A percentile compares a stretch with the other conserved stretches of the same genome.
Evolutionary conservation across 2,888 invertebrate genomes (phyloP).

Genomic region (Hydraecia micacea): DNA sequence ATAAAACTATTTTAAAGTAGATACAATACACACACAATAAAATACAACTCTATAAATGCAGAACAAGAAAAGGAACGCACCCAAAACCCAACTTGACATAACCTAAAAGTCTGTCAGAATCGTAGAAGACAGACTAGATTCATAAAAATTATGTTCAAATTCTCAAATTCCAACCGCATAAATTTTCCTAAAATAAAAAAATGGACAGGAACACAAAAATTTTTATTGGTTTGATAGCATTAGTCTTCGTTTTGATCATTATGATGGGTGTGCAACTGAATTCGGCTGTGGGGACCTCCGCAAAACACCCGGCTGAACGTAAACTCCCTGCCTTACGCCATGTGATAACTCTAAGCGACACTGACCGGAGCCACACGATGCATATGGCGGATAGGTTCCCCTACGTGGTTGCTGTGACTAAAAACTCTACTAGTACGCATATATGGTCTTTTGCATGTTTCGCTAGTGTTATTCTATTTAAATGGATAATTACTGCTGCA

Average conservation of each 20-base stretch:
- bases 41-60: neutral
- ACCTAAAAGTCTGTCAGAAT: constrained; percentile 3
- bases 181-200: neutral
- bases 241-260: constrained; percentile 14
- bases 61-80: constrained; percentile 10
- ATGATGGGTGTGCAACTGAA: neutral
- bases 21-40: neutral
- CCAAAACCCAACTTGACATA: no score
- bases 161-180: neutral
- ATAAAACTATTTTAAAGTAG: neutral
- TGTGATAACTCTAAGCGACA: constrained; percentile 16
- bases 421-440: constrained; percentile 2
- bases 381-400: constrained; percentile 41
- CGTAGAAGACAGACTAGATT: neutral
- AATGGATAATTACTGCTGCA: constrained; percentile 49
- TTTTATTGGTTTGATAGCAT: neutral
- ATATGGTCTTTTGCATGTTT: constrained; percentile 51
- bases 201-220: constrained; percentile 16
- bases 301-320: rapidly evolving
- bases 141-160: neutral
- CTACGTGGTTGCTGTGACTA: constrained; percentile 40
- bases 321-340: neutral
- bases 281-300: neutral
- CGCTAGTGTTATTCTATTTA: constrained; percentile 36
- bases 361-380: neutral